Conservation (phyloP, 2,113 vertebrate genomes). For the Perca schrenkii region DNA sequence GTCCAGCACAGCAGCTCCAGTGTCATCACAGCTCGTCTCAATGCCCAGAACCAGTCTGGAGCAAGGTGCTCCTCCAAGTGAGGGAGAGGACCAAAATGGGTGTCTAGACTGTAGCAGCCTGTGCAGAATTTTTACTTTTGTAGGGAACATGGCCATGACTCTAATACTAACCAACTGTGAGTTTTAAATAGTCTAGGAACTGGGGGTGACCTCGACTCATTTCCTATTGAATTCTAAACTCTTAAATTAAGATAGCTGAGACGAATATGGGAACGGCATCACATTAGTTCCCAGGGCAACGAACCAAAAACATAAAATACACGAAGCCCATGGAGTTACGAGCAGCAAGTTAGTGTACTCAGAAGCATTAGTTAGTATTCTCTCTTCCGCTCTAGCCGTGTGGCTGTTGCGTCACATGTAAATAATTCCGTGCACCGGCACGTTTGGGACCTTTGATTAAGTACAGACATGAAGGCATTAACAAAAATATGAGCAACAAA, state of each 20-base stretch:
- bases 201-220: not conserved
- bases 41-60: conserved; percentile 90
- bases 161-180: too few species aligned
- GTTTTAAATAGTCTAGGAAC: not conserved
- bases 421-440: conserved; percentile 55
- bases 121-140: not conserved
- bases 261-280: not conserved
- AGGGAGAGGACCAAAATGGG: not conserved
- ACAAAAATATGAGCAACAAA: rapidly evolving
- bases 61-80: not conserved
- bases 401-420: conserved; percentile 44
- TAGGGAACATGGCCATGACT: conserved; percentile 36
- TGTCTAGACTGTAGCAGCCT: conserved; percentile 3
- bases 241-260: not conserved
- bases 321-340: rapidly evolving
- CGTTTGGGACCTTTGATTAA: not conserved
- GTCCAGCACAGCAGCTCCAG: conserved; percentile 94
- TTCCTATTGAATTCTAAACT: not conserved
- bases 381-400: not conserved
- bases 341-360: not conserved
- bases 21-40: conserved; percentile 98
- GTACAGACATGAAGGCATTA: rapidly evolving
- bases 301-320: not conserved
- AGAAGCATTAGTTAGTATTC: too few species aligned
- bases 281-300: not conserved